phyloP scores from a whole-genome alignment of 2,113 vertebrate genomes.

The Maccullochella peelii region DNA sequence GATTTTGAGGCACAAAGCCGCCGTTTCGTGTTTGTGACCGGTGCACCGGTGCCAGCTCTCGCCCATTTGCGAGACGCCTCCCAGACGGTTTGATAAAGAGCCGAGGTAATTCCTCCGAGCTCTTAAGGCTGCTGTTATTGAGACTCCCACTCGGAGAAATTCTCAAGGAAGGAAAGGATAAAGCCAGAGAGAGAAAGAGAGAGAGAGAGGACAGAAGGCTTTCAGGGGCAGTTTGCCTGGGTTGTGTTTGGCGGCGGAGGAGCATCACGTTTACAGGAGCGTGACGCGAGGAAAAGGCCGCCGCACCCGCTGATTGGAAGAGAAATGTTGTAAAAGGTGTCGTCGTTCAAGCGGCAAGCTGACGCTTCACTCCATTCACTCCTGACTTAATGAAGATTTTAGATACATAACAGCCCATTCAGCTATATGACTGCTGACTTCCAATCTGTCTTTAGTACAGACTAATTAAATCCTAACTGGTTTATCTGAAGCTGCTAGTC shows the following conservation, averaged over 20 bases:
- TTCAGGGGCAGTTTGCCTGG: constrained; percentile 15
- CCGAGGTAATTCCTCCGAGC: constrained; percentile 1
- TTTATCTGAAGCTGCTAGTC: too few relatives aligned
- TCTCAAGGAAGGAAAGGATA: not conserved
- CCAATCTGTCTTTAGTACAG: too few relatives aligned
- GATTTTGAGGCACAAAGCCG: not conserved
- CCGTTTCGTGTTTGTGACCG: not conserved
- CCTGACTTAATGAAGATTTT: constrained; percentile 28
- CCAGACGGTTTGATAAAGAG: constrained; percentile 27
- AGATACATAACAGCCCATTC: not conserved
- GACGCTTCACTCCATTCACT: constrained; percentile 19
- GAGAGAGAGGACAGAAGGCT: not conserved
- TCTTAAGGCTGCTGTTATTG: constrained; percentile 2
- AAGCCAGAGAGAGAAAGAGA: too few relatives aligned
- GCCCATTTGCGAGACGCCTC: not conserved
- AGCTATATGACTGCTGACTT: not conserved
- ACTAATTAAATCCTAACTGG: too few relatives aligned
- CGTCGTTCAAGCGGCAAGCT: not conserved
- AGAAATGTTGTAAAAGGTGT: not conserved
- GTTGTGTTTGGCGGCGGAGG: not conserved
- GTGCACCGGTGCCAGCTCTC: not conserved
- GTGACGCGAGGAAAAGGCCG: constrained; percentile 29
- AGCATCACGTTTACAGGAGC: constrained; percentile 18
- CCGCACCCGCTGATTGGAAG: constrained; percentile 1
- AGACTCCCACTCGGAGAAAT: not conserved